Evolutionary conservation across 2,888 invertebrate genomes (phyloP).

Genomic region (Acheta domesticus): DNA sequence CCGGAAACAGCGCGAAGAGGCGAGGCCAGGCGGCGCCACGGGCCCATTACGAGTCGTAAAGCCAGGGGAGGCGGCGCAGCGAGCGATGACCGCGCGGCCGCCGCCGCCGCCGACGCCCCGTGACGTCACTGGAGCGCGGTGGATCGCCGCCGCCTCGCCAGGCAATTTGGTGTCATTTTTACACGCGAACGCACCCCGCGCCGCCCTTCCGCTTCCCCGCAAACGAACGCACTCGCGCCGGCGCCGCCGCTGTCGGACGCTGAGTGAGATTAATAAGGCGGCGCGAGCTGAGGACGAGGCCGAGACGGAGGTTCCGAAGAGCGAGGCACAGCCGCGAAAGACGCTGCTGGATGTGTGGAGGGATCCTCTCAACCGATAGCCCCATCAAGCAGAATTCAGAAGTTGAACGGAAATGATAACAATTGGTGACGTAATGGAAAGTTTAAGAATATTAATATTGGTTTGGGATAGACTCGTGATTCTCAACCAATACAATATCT

Average conservation of each 20-base stretch:
- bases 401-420: too few relatives aligned
- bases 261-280: neutral
- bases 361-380: too few relatives aligned
- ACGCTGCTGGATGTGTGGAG: too few relatives aligned
- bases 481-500: too few relatives aligned
- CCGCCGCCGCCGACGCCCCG: neutral
- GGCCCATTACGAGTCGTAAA: conserved; percentile 1
- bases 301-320: too few relatives aligned
- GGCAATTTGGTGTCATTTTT: conserved; percentile 7
- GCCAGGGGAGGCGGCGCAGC: neutral
- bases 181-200: neutral
- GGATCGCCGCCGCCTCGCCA: neutral
- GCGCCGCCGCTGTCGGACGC: neutral
- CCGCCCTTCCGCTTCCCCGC: too few relatives aligned
- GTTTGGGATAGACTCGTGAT: too few relatives aligned
- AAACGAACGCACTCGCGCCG: too few relatives aligned
- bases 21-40: neutral
- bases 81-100: neutral
- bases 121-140: neutral
- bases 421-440: too few relatives aligned
- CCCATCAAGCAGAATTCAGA: too few relatives aligned
- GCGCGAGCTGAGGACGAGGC: neutral
- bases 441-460: too few relatives aligned
- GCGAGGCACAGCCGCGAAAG: too few relatives aligned
- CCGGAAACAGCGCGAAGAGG: neutral